Evolutionary conservation across 2,888 invertebrate species (phyloP), one percentile per base, ranked within the genome.

Genomic region (Corbicula japonica): DNA sequence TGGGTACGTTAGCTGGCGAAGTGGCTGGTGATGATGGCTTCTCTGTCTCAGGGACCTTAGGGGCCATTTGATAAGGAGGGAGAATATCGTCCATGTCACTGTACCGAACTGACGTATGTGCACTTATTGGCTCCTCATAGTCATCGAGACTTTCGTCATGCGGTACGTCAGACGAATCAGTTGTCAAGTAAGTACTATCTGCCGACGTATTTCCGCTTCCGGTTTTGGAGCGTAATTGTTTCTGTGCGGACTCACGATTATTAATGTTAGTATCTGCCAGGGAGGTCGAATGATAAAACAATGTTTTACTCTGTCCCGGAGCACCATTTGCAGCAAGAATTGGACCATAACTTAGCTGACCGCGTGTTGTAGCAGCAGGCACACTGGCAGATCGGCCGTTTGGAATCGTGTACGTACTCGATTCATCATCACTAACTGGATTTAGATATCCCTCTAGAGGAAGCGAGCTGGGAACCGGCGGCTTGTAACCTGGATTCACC

Each of bases 271-370:
- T 34, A 35, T 62, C 34, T 5, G 56, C 34, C 28, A 76, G 30
- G 1, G 76, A 50, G 2, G 66, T 54, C 26, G 76, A 65, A 30
- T 58, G 48, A 32, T 76, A 76, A 35, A 71, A 71, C 32, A 65
- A 41, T 35, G 56, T 23, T 5, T 66, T 50, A 4, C 38, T 58
- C 12, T 56, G 41, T 28, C 12, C 56, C 2, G 56, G 8, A 21
- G 38, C 56, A 12, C 52, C 61, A 44, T 76, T 76, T 12, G 82
- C 78, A 2, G 83, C 83, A 3, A 83, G 68, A 28, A 83, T 83
- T 18, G 83, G 76, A 28, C 83, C 83, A 60, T 83, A 83, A 21
- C 74, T 80, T 12, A 83, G 41, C 46, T 83, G 83, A 3, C 83
- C 83, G 3, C 76, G 58, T 10, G 83, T 83, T 0, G 78, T 76